Base-by-base conservation (phyloP, 2,797 vertebrate genomes). In the Zenarchopterus dispar region DNA sequence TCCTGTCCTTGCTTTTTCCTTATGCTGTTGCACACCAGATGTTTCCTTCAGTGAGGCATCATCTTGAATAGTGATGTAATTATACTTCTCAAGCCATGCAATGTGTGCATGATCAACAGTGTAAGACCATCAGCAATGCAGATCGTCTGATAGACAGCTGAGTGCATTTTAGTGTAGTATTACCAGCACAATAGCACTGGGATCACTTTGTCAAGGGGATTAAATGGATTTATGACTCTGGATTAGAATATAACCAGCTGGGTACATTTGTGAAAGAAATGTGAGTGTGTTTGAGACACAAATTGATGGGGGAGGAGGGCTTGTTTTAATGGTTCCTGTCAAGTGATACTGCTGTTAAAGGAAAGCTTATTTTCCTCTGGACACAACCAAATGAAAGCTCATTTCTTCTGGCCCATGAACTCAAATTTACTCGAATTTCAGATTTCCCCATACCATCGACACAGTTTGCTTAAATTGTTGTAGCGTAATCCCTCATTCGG, bases 231-330 rank as follows among this genome's bases (percentile, higher is more conserved):
- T 89, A 84, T 52, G 76, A 81, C 77, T 85, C 62, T 85, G 89
- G 90, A 92, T 92, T 92, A 92, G 84, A 74, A 84, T 81, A 74
- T 81, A 90, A 90, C 90, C 91, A 92, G 91, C 88, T 91, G 89
- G 89, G 77, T 84, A 90, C 83, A 84, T 91, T 90, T 89, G 84
- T 83, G 77, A 72, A 77, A 76, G 71, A 54, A 79, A 81, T 56
- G 58, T 55, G 64, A 62, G 58, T 54, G 53, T 73, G 55, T 54
- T 18, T 62, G 36, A 45, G 46, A 28, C 15, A 23, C 42, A 54
- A 55, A 41, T 45, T 48, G 76, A 78, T 60, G 44, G 23, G 62
- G 60, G 41, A 50, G 47, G 19, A 58, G 60, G 41, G 52, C 56
- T 80, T 78, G 73, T 83, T 86, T 86, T 86, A 88, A 84, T 90